These are phyloP conservation scores for Lasioglossum malachurum DNA, from an alignment of 2,888 invertebrate species.

Conservation along the genomic window DNA sequence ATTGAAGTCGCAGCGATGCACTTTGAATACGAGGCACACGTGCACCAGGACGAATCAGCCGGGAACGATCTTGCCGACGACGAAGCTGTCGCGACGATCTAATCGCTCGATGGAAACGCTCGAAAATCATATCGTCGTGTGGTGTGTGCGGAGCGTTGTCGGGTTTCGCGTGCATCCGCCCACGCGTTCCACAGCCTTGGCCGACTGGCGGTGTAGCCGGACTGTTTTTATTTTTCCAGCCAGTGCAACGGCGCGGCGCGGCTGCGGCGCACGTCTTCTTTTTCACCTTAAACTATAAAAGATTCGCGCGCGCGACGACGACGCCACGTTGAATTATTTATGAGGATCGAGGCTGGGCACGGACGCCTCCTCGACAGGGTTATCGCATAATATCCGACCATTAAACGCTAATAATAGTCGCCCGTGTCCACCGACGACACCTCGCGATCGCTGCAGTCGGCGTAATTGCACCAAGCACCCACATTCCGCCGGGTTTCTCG, in stretches of 20 bases:
- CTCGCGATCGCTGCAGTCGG: slow-evolving; percentile 15
- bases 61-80: not conserved
- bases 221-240: slow-evolving; percentile 52
- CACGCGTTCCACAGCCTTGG: slow-evolving; percentile 68
- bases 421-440: slow-evolving; percentile 10
- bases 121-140: slow-evolving; percentile 16
- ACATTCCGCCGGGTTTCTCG: slow-evolving; percentile 38
- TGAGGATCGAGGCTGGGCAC: slow-evolving; percentile 51
- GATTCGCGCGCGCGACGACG: slow-evolving; percentile 37
- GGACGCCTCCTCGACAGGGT: slow-evolving; percentile 38
- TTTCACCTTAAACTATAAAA: slow-evolving; percentile 61
- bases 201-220: slow-evolving; percentile 55
- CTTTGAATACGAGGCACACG: not conserved
- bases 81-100: not conserved
- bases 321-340: slow-evolving; percentile 67
- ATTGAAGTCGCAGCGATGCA: slow-evolving; percentile 17
- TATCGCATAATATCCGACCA: slow-evolving; percentile 49
- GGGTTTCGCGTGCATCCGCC: slow-evolving; percentile 43
- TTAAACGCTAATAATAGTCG: slow-evolving; percentile 60
- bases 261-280: slow-evolving; percentile 31
- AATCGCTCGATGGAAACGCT: not conserved
- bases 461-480: slow-evolving; percentile 43
- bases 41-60: slow-evolving; percentile 9
- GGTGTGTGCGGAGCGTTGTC: not conserved
- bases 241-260: not conserved